These are phyloP conservation scores for Sterrhoptilus dennistouni DNA, from an alignment of 2,113 vertebrate genomes.

Conservation along the genomic window DNA sequence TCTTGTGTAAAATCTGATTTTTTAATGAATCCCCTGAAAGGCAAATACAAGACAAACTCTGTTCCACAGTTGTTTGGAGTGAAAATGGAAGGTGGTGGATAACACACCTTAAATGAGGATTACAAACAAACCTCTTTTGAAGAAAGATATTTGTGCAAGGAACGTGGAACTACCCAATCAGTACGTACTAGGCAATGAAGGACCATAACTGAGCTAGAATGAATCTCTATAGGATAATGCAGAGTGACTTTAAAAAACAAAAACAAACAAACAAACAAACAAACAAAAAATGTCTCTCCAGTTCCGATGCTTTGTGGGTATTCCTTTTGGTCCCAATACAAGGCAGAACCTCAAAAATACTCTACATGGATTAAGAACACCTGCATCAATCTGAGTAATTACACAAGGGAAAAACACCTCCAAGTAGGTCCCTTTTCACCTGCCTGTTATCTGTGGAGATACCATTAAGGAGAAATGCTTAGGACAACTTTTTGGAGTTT, in stretches of 20 bases:
- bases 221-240: background rate
- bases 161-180: background rate
- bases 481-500: background rate
- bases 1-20: background rate
- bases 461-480: background rate
- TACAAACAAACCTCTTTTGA: background rate
- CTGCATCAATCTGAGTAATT: background rate
- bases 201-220: background rate
- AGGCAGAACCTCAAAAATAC: background rate
- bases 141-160: background rate
- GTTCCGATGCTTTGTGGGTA: background rate
- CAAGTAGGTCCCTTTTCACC: background rate
- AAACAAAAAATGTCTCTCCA: background rate
- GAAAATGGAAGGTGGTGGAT: background rate
- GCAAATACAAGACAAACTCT: background rate
- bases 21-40: background rate
- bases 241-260: background rate
- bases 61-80: background rate
- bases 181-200: background rate
- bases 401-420: background rate
- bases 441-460: background rate
- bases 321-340: background rate
- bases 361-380: background rate
- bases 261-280: no score
- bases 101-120: background rate